phyloP scores from a whole-genome alignment of 2,888 invertebrate species.

The Drosophila meridiana region DNA sequence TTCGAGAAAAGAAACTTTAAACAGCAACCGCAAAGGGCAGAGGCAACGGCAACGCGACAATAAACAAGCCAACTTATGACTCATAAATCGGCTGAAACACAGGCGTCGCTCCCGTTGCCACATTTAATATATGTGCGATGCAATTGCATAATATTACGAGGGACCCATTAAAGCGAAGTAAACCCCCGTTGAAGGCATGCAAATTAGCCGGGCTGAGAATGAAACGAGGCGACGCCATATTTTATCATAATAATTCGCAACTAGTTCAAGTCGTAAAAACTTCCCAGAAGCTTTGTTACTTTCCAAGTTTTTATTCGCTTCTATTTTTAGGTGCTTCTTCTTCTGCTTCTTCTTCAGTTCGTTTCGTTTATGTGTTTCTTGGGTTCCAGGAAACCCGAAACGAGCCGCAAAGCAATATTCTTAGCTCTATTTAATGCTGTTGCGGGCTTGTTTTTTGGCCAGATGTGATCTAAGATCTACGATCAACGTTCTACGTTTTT shows the following conservation, averaged over 20 bases:
- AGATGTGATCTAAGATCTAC: conserved; percentile 24
- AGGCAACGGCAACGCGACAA: background rate
- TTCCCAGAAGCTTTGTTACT: conserved; percentile 9
- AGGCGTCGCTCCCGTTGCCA: conserved; percentile 5
- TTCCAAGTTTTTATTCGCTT: conserved; percentile 17
- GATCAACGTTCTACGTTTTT: conserved; percentile 27
- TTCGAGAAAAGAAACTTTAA: conserved; percentile 4
- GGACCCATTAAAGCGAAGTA: background rate
- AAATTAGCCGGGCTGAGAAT: background rate
- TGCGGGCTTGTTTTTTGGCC: conserved; percentile 1
- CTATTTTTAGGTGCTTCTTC: background rate
- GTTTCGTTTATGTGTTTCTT: background rate
- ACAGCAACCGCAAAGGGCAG: background rate
- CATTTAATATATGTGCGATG: background rate
- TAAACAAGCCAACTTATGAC: conserved; percentile 6
- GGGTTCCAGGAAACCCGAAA: conserved; percentile 26
- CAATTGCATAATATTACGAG: conserved; percentile 12
- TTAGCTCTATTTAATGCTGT: conserved; percentile 32
- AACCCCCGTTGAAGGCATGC: conserved; percentile 9
- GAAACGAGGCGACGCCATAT: conserved; percentile 1
- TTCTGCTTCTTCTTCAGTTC: background rate
- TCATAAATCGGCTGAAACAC: conserved; percentile 7
- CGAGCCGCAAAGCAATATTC: conserved; percentile 33
- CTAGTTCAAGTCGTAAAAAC: conserved; percentile 13
- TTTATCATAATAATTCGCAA: conserved; percentile 13